Evolutionary conservation across 2,797 vertebrate species (phyloP).

Genomic region (Peromyscus eremicus): DNA sequence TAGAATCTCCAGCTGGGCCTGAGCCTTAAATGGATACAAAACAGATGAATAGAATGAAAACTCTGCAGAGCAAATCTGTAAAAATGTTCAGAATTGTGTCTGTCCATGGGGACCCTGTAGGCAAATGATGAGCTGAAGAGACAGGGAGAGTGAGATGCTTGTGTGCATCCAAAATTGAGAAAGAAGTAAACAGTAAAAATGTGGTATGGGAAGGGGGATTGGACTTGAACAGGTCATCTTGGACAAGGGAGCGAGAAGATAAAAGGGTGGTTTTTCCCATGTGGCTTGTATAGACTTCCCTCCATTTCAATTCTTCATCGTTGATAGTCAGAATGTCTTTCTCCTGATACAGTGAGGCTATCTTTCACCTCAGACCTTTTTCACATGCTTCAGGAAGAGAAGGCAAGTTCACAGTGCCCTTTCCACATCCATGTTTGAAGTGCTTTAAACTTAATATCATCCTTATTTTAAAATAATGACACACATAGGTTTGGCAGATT

Average conservation of each 20-base stretch:
- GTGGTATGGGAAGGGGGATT: neutral
- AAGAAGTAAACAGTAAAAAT: neutral
- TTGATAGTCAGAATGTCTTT: neutral
- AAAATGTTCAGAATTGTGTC: neutral
- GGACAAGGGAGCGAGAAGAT: neutral
- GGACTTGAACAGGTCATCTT: neutral
- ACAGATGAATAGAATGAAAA: neutral
- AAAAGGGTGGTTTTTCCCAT: neutral
- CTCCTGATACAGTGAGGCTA: neutral
- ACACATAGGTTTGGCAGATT: neutral
- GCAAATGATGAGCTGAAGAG: neutral
- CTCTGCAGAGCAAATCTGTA: neutral
- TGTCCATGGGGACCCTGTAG: neutral
- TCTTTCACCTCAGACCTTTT: neutral
- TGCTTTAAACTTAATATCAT: neutral
- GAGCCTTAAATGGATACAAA: neutral
- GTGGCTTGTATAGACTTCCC: neutral
- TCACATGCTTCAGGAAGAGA: neutral
- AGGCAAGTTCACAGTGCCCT: neutral
- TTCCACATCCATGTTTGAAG: neutral
- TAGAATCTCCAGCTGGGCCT: neutral
- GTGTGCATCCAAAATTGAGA: too few relatives aligned
- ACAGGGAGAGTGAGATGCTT: neutral
- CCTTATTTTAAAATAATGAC: neutral
- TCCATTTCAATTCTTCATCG: neutral